Conservation (phyloP, 2,888 invertebrate species). For the Diaphora mendica region DNA sequence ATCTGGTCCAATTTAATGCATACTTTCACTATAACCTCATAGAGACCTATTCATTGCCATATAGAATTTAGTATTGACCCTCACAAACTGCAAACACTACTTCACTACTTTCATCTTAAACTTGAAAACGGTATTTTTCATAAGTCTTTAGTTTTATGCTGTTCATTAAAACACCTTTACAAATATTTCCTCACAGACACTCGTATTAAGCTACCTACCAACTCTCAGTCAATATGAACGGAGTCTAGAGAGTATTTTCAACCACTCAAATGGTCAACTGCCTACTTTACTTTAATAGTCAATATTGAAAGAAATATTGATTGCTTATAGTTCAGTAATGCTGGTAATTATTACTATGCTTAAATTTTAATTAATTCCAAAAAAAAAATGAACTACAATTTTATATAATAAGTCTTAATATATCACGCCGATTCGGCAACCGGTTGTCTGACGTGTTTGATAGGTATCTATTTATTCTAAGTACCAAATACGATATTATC, state of each 20-base stretch:
- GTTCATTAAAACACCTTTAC: constrained; percentile 7
- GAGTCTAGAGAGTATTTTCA: neutral
- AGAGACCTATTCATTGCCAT: too few species aligned
- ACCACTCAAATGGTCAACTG: neutral
- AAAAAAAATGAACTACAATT: neutral
- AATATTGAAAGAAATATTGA: neutral
- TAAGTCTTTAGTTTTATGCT: neutral
- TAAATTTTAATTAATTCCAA: neutral
- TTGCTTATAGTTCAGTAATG: neutral
- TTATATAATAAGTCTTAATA: constrained; percentile 5
- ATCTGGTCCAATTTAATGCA: too few species aligned
- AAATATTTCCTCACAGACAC: constrained; percentile 12
- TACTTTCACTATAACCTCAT: too few species aligned
- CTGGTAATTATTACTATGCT: neutral
- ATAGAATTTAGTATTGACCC: neutral
- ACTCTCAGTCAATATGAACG: constrained; percentile 4
- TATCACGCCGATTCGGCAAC: constrained; percentile 9
- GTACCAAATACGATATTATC: constrained; percentile 20
- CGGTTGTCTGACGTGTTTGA: constrained; percentile 8
- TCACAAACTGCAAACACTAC: neutral
- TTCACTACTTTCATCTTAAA: neutral
- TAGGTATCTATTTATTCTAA: constrained; percentile 8
- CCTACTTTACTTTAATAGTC: neutral
- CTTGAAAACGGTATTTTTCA: too few species aligned
- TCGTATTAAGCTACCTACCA: neutral